Conservation (phyloP, 2,888 invertebrate species). For the Drosophila affinis region DNA sequence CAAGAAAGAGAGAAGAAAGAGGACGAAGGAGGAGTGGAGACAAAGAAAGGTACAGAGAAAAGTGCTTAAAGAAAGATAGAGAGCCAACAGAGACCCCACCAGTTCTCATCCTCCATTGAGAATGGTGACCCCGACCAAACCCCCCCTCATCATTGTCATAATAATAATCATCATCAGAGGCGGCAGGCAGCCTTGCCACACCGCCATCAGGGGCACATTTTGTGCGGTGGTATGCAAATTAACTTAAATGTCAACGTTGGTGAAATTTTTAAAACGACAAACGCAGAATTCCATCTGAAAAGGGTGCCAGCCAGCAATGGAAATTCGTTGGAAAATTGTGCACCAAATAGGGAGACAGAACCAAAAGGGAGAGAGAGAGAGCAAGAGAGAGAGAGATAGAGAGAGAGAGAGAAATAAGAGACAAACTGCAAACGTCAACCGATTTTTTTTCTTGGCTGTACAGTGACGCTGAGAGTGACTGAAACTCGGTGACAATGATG, state of each 20-base stretch:
- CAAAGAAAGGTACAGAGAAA: constrained; percentile 20
- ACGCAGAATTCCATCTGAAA: constrained; percentile 49
- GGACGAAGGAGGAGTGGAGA: not conserved
- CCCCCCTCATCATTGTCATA: constrained; percentile 31
- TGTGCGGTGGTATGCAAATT: constrained; percentile 75
- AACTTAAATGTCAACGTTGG: constrained; percentile 73
- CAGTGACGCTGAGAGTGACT: constrained; percentile 55
- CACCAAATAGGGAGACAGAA: constrained; percentile 33
- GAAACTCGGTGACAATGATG: constrained; percentile 76
- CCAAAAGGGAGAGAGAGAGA: constrained; percentile 1
- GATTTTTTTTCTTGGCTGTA: constrained; percentile 40
- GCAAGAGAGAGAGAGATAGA: not conserved
- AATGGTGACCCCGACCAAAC: not conserved
- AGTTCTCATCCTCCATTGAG: not conserved
- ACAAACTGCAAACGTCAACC: constrained; percentile 74
- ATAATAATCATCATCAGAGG: constrained; percentile 22
- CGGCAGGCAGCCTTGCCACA: constrained; percentile 8
- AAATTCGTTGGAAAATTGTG: constrained; percentile 63
- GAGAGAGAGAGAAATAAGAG: constrained; percentile 24
- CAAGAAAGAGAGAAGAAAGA: not conserved
- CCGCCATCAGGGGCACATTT: constrained; percentile 42
- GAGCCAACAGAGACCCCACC: constrained; percentile 6
- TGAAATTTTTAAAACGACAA: constrained; percentile 51
- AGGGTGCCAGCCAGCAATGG: constrained; percentile 25
- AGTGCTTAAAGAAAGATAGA: constrained; percentile 3